A percentile compares a stretch with the other conserved stretches of the same genome.
phyloP scores from a whole-genome alignment of 2,888 invertebrate species.

The Agrotis puta region DNA sequence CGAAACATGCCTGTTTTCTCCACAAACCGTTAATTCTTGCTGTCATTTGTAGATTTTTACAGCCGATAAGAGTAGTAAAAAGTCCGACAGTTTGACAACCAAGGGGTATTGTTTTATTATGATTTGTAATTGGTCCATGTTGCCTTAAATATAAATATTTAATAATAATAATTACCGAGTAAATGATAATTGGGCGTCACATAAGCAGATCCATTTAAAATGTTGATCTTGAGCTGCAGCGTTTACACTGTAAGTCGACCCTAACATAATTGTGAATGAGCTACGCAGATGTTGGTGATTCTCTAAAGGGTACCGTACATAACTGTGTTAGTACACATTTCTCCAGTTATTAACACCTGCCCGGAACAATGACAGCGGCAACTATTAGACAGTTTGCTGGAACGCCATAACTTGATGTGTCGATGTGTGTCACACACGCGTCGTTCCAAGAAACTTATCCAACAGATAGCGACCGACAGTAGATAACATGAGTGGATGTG shows the following conservation, averaged over 20 bases:
- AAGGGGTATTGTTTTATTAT: neutral
- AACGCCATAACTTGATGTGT: slow-evolving; percentile 7
- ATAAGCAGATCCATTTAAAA: neutral
- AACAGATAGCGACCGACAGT: neutral
- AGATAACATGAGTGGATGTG: neutral
- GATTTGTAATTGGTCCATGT: too few relatives aligned
- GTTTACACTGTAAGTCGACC: too few relatives aligned
- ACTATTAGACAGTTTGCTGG: neutral
- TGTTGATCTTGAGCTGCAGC: neutral
- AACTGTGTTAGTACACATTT: neutral
- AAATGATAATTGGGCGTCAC: neutral
- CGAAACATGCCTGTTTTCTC: neutral
- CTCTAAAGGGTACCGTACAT: neutral
- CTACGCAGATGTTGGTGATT: neutral
- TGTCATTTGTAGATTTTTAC: neutral
- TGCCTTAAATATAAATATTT: too few relatives aligned
- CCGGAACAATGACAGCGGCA: neutral
- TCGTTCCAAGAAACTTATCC: slow-evolving; percentile 5
- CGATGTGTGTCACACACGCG: slow-evolving; percentile 13
- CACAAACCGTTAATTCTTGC: neutral
- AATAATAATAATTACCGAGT: too few relatives aligned
- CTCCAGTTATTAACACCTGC: neutral
- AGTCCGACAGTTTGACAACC: neutral
- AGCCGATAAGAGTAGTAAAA: neutral
- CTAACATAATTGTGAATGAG: neutral